Percentiles rank a stretch among this genome's conserved stretches.
These are phyloP conservation scores for Pseudolaguvia tuberculata DNA, from an alignment of 2,113 vertebrate genomes.

Conservation along the genomic window DNA sequence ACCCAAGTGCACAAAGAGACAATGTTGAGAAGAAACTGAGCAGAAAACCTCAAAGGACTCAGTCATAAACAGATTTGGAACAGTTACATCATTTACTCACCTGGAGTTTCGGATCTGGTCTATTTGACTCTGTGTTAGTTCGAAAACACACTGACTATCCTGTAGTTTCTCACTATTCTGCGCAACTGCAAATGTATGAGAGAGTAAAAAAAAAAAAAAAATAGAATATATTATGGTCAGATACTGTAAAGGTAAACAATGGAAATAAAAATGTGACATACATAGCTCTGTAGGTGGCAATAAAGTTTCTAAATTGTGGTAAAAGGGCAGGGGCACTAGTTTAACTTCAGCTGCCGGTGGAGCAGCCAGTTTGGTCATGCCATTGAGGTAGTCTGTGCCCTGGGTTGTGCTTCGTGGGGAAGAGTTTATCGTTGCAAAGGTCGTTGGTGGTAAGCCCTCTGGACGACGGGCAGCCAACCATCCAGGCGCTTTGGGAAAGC, in stretches of 20 bases:
- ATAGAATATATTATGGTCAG: not conserved
- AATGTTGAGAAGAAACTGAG: not conserved
- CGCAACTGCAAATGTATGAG: conserved; percentile 71
- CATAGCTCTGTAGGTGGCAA: conserved; percentile 89
- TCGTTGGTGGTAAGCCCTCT: conserved; percentile 70
- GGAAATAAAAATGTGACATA: conserved; percentile 62
- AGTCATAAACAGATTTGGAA: not conserved
- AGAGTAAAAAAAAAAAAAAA: not conserved
- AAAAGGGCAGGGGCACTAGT: conserved; percentile 91
- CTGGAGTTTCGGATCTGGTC: conserved; percentile 93
- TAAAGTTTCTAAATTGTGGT: conserved; percentile 89
- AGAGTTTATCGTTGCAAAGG: conserved; percentile 69
- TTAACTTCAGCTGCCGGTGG: conserved; percentile 79
- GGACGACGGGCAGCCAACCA: conserved; percentile 68
- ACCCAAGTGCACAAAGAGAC: not conserved
- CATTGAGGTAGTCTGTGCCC: conserved; percentile 92
- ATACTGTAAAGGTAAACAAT: not conserved
- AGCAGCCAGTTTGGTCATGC: conserved; percentile 74
- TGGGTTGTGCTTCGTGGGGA: conserved; percentile 69
- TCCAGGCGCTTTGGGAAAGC: conserved; percentile 82
- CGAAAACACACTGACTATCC: conserved; percentile 92
- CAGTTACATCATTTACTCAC: conserved; percentile 59
- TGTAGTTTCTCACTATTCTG: conserved; percentile 95
- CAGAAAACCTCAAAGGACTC: not conserved
- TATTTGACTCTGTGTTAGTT: conserved; percentile 86